Evolutionary conservation across 2,888 invertebrate genomes (phyloP).

Genomic region (Lasioglossum vierecki): DNA sequence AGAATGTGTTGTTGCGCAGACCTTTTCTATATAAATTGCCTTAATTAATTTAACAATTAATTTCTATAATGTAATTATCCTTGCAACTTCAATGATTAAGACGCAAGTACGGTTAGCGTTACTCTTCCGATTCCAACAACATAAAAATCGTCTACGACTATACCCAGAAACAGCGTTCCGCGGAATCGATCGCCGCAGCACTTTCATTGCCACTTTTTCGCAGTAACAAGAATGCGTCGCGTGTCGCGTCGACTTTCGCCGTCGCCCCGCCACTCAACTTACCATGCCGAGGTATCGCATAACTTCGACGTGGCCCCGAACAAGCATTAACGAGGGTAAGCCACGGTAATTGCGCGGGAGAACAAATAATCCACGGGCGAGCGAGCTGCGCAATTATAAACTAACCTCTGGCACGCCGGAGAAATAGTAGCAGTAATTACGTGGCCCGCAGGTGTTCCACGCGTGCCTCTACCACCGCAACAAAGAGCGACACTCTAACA

Average conservation of each 20-base stretch:
- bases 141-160: neutral
- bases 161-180: neutral
- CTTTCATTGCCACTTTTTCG: neutral
- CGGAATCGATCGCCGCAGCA: neutral
- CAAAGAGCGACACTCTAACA: no score
- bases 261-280: neutral
- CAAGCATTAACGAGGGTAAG: constrained; percentile 8
- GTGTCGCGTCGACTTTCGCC: neutral
- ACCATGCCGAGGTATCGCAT: neutral
- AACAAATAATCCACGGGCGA: constrained; percentile 11
- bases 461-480: neutral
- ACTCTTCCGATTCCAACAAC: no score
- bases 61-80: no score
- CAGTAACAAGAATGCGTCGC: neutral
- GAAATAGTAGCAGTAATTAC: constrained; percentile 14
- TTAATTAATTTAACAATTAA: no score
- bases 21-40: no score
- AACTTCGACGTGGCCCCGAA: neutral
- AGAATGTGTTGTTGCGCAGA: no score
- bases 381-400: constrained; percentile 4
- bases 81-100: no score
- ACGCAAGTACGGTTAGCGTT: no score
- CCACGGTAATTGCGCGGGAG: neutral
- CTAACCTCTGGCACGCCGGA: neutral
- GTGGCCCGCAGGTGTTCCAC: neutral